Percentiles rank a stretch among this genome's conserved stretches.
Conservation (phyloP, 1,140 invertebrate species). For the Listronotus oregonensis region DNA sequence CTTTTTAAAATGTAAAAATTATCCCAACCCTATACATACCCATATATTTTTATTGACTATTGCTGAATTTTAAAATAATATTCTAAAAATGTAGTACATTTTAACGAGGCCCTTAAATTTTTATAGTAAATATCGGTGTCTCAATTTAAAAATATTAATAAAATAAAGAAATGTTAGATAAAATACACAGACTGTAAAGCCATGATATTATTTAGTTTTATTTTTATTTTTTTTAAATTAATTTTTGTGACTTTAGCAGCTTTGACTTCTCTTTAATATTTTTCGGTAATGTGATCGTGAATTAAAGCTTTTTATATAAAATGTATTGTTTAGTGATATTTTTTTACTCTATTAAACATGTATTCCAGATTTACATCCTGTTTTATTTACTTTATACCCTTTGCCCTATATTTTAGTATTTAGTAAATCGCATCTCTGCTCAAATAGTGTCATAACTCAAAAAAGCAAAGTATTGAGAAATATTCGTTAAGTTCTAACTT, state of each 20-base stretch:
- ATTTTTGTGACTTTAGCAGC: conserved; percentile 33
- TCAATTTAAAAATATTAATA: conserved; percentile 46
- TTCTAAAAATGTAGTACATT: conserved; percentile 25
- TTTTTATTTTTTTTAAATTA: conserved; percentile 38
- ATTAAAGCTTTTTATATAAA: conserved; percentile 55
- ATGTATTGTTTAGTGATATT: conserved; percentile 56
- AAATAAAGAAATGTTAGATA: conserved; percentile 45
- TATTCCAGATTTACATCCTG: conserved; percentile 45
- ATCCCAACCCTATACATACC: conserved; percentile 15
- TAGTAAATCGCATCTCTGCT: too few relatives aligned
- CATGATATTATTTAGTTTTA: conserved; percentile 32
- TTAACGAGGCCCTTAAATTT: conserved; percentile 40
- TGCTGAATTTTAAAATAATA: conserved; percentile 12
- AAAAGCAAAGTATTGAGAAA: too few relatives aligned
- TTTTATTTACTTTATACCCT: too few relatives aligned
- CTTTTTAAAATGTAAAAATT: conserved; percentile 42
- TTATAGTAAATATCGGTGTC: conserved; percentile 50
- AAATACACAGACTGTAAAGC: conserved; percentile 40
- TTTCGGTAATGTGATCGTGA: conserved; percentile 54
- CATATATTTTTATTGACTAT: conserved; percentile 42
- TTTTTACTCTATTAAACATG: conserved; percentile 56
- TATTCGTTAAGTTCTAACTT: too few relatives aligned
- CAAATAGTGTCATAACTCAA: too few relatives aligned
- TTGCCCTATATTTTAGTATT: too few relatives aligned
- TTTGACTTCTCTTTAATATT: conserved; percentile 46